Conservation (phyloP, 2,888 invertebrate genomes). For the Apoderus coryli region DNA sequence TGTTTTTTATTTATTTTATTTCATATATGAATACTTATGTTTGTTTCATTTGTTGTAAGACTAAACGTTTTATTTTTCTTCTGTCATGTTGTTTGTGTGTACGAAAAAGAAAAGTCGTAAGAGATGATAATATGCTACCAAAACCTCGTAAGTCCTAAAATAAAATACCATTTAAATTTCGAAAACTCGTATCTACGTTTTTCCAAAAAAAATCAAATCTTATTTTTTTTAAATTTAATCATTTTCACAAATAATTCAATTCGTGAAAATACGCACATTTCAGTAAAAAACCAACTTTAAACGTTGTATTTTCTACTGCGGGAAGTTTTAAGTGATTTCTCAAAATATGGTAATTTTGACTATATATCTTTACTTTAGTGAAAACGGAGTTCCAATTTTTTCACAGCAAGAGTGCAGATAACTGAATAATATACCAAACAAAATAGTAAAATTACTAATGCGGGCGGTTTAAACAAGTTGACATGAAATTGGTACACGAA, state of each 20-base stretch:
- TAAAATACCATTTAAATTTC: constrained; percentile 4
- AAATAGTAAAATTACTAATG: too few relatives aligned
- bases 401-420: too few relatives aligned
- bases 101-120: constrained; percentile 6
- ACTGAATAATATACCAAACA: too few relatives aligned
- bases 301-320: constrained; percentile 2
- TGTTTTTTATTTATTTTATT: too few relatives aligned
- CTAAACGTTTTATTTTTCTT: constrained; percentile 6
- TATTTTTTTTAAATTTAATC: constrained; percentile 2
- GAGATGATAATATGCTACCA: constrained; percentile 6
- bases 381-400: too few relatives aligned
- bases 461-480: too few relatives aligned
- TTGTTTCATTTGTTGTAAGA: constrained; percentile 6
- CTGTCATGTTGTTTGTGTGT: constrained; percentile 7
- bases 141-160: constrained; percentile 4
- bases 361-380: too few relatives aligned
- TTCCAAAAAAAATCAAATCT: not conserved
- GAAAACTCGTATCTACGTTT: constrained; percentile 4
- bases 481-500: too few relatives aligned
- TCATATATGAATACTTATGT: constrained; percentile 4
- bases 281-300: constrained; percentile 1
- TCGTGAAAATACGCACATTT: constrained; percentile 2
- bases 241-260: constrained; percentile 2
- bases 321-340: constrained; percentile 3
- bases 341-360: constrained; percentile 3